Evolutionary conservation across 30 jellyfish, hydroid and myxozoan species (phyloP).

Genomic region (Mastigias papua): DNA sequence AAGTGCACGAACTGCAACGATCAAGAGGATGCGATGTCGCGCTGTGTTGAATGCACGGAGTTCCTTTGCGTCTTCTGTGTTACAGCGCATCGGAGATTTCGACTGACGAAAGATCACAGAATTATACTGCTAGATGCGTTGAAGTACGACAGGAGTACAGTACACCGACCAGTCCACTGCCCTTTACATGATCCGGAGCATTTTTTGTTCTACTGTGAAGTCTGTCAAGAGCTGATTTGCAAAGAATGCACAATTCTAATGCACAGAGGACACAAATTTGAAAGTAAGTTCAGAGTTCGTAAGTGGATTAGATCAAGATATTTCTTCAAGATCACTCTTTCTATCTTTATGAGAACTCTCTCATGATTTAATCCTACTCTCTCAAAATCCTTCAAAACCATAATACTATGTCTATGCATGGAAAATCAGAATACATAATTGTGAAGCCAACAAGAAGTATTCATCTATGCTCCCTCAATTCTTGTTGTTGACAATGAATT

Average conservation of each 20-base stretch:
- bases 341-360: no score
- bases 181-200: constrained; percentile 85
- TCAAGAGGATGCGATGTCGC: constrained; percentile 90
- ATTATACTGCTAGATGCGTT: constrained; percentile 82
- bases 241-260: constrained; percentile 91
- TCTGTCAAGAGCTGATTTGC: constrained; percentile 90
- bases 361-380: no score
- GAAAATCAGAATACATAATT: no score
- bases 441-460: no score
- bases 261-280: constrained; percentile 97
- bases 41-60: constrained; percentile 96
- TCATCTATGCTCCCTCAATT: no score
- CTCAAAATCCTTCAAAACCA: no score
- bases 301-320: neutral
- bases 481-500: no score
- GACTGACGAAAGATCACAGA: constrained; percentile 94
- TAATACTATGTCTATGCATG: no score
- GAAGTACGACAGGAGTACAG: constrained; percentile 87
- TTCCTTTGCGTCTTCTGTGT: constrained; percentile 88
- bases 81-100: constrained; percentile 95
- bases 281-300: constrained; percentile 77
- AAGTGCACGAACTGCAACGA: constrained; percentile 88
- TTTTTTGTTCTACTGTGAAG: constrained; percentile 88
- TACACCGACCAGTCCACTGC: constrained; percentile 94
- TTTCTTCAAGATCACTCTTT: no score